A percentile compares a stretch with the other conserved stretches of the same genome.
phyloP scores from a whole-genome alignment of 2,888 invertebrate species.

The Harpalus rubripes region DNA sequence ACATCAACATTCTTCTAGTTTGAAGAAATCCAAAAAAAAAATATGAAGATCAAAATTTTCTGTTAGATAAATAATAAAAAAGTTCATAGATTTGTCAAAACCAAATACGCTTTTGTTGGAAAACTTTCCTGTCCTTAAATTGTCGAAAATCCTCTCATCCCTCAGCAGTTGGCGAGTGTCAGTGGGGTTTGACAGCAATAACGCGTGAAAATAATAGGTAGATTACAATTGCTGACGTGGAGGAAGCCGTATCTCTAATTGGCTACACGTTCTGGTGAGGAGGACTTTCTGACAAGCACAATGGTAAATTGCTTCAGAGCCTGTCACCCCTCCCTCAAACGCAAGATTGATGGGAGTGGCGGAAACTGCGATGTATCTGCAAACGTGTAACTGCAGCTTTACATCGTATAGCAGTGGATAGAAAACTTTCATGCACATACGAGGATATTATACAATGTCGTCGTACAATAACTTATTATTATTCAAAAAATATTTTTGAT shows the following conservation, averaged over 20 bases:
- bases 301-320: constrained; percentile 63
- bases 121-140: background rate
- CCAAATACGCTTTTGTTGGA: background rate
- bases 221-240: constrained; percentile 62
- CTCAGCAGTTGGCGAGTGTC: background rate
- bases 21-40: too few species aligned
- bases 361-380: constrained; percentile 22
- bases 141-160: background rate
- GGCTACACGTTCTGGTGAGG: constrained; percentile 57
- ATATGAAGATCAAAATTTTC: too few species aligned
- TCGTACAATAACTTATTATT: too few species aligned
- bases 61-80: too few species aligned
- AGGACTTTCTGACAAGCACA: constrained; percentile 64
- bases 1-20: too few species aligned
- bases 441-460: too few species aligned
- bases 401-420: background rate
- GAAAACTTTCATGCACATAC: background rate
- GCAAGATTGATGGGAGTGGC: constrained; percentile 57
- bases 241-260: constrained; percentile 65
- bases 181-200: constrained; percentile 33
- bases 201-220: constrained; percentile 58
- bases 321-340: constrained; percentile 58
- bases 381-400: constrained; percentile 29
- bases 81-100: too few species aligned
- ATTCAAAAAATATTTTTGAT: too few species aligned